Evolutionary conservation across 2,797 vertebrate genomes (phyloP), one percentile per base, ranked within the genome.

Genomic region (Thunnus albacares): DNA sequence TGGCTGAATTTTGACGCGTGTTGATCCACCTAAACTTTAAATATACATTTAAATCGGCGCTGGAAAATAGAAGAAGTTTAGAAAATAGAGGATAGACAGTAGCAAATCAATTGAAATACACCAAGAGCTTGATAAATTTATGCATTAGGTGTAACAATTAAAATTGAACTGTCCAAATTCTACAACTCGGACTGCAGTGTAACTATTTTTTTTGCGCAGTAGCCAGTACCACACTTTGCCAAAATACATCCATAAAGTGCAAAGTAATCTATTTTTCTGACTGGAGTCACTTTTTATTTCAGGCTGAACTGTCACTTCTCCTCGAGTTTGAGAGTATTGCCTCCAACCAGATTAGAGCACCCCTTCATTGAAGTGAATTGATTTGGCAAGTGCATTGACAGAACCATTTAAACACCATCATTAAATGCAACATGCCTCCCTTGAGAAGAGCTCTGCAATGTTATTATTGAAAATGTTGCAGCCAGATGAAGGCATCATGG

Each of bases 391-490:
- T 90, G 77, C 84, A 90, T 59, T 92, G 94, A 94, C 93, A 92
- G 89, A 85, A 64, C 88, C 90, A 77, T 93, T 93, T 93, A 92
- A 94, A 90, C 87, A 71, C 83, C 84, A 73, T 86, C 90, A 92
- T 93, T 91, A 93, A 92, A 91, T 86, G 81, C 89, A 90, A 87
- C 87, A 80, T 67, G 90, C 89, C 79, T 90, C 90, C 88, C 88
- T 22, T 6, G 89, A 88, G 93, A 85, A 91, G 80, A 85, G 76
- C 88, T 82, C 68, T 80, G 89, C 89, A 84, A 80, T 88, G 90
- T 86, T 93, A 85, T 93, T 92, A 92, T 87, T 90, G 91, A 89
- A 90, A 95, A 94, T 91, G 91, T 92, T 94, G 94, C 93, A 93
- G 91, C 94, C 93, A 95, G 94, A 95, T 94, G 93, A 94, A 94